phyloP scores from a whole-genome alignment of 2,797 vertebrate genomes.

The Centroberyx gerrardi region DNA sequence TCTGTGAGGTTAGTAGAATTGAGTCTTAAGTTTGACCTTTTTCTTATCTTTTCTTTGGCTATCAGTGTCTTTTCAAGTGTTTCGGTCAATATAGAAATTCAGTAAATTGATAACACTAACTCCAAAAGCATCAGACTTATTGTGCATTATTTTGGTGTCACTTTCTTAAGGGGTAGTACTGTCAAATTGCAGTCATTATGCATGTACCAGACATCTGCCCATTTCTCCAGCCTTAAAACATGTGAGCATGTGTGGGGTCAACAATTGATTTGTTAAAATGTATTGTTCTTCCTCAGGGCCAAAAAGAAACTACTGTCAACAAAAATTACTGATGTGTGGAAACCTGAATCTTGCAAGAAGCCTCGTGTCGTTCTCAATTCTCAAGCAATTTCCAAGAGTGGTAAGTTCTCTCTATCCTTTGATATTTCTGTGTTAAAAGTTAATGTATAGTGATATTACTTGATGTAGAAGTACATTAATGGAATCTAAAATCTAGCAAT shows the following conservation, averaged over 20 bases:
- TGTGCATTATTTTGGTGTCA: neutral
- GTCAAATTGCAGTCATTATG: neutral
- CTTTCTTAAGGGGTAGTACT: neutral
- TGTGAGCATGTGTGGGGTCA: neutral
- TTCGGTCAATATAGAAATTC: neutral
- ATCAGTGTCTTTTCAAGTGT: no score
- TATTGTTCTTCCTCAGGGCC: constrained; percentile 59
- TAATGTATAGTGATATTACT: neutral
- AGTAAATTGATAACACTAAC: neutral
- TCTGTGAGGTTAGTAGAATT: constrained; percentile 44
- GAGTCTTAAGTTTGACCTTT: neutral
- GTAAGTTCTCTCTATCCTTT: constrained; percentile 50
- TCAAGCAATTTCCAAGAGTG: constrained; percentile 25
- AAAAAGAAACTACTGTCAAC: constrained; percentile 78
- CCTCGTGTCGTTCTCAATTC: neutral
- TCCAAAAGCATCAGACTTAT: neutral
- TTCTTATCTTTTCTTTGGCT: neutral
- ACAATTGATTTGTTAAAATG: neutral
- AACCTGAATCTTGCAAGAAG: constrained; percentile 69
- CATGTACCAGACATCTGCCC: neutral
- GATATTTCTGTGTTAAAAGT: neutral
- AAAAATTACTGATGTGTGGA: constrained; percentile 57
- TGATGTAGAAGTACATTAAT: neutral
- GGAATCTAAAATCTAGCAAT: neutral
- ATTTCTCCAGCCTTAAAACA: neutral